Base-by-base conservation (phyloP, 2,113 vertebrate species). In the Sorex araneus region DNA sequence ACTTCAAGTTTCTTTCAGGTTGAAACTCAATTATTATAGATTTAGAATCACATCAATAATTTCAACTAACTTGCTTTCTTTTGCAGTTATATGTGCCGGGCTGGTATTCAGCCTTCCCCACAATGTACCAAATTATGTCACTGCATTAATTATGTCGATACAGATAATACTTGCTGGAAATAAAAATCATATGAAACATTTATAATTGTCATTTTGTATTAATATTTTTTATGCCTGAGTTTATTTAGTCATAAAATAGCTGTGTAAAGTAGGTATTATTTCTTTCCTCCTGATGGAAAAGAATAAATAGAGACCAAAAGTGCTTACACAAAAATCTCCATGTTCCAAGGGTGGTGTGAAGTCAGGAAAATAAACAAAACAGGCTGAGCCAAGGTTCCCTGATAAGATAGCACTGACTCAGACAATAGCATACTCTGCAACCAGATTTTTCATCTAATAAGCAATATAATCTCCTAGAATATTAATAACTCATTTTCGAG, bases 1-100 rank as follows among this genome's bases (percentile, higher is more conserved):
- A 36, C n/a, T 64, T 87, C 36, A 87, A 71, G 23, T 64, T 87
- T 81, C 10, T 87, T 79, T 83, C 40, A 69, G 40, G 6, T 73
- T 77, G 12, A 84, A 64, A 60, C 18, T 6, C 7, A 76, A 74
- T 80, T 76, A 30, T 18, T 67, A 57, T 30, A 86, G 15, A 3
- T 74, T 79, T 67, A 93, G 16, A 43, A 73, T 57, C 8, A 25
- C n/a, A 25, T 2, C 6, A 75, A 10, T 34, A 4, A 77, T 40
- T 79, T 4, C 19, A 11, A 36, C 19, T 75, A 90, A 81, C 36
- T 80, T 19, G 18, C 36, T 67, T 77, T 80, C 34, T 19, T 80
- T n/a, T 40, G 40, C 32, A 78, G 13, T 57, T 8, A 47, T 57
- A 28, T 67, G 3, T 82, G 11, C 63, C 7, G 3, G 28, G 79